Evolutionary conservation across 2,113 vertebrate genomes (phyloP), one percentile per base, ranked within the genome.

Genomic region (Rhinolophus sinicus): DNA sequence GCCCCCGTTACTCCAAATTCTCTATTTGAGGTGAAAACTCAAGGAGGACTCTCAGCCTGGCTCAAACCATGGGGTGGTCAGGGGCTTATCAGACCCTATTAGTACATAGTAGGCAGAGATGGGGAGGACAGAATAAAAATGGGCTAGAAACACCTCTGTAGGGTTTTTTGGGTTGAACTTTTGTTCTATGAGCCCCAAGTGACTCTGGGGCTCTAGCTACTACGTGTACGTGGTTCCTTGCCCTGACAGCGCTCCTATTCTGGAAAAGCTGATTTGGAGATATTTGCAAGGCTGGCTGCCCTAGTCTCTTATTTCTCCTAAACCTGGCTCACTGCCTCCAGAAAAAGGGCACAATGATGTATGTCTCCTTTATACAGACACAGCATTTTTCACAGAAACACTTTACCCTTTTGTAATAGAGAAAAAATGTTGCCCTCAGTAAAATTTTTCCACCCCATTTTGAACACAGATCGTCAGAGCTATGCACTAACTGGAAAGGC

Each of bases 351-450:
- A 95, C 54, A 83, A 0, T 38, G 80, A 73, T 93, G 64, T 38
- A 58, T 35, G 92, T 97, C 97, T 98, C 94, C 97, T 90, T 96
- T 97, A 95, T 80, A 97, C 85, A 88, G 97, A 94, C 92, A 88
- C 22, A 84, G 88, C 86, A 70, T 93, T 98, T 96, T 97, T 95
- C 97, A 98, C 93, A 96, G 96, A 97, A 97, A 98, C 97, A 98
- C 96, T 96, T 97, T 12, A 88, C 75, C 30, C 96, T 96, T 98
- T 33, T 97, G 97, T 98, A 96, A 97, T 76, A 72, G 77, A 94
- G 86, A 92, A 96, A 98, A 98, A 98, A 98, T 96, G 96, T 96
- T 93, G 93, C 97, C 93, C 97, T 97, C 77, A 62, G 78, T 95
- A 95, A 98, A 97, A 97, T 85, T 96, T 96, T 95, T 98, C 98